Evolutionary conservation across 2,797 vertebrate species (phyloP).

Genomic region (Tiaroga cobitis): DNA sequence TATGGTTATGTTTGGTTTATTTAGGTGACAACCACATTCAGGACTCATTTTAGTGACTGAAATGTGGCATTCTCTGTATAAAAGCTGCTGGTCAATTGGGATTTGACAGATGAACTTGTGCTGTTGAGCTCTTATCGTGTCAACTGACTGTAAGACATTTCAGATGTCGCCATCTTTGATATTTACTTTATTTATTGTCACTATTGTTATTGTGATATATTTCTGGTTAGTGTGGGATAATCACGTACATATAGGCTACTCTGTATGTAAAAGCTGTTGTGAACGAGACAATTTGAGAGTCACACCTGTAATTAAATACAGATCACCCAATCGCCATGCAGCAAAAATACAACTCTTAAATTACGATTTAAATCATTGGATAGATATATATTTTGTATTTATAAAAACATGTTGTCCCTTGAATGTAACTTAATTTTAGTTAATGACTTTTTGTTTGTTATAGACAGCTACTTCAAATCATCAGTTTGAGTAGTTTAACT

Average conservation of each 20-base stretch:
- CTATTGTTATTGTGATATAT: no score
- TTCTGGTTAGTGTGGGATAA: no score
- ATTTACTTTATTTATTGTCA: background rate
- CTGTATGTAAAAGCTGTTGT: no score
- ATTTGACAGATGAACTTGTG: background rate
- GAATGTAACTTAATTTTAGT: background rate
- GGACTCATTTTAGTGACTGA: background rate
- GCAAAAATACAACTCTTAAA: background rate
- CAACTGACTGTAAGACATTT: background rate
- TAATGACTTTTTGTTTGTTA: background rate
- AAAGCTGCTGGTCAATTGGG: background rate
- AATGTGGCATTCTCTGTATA: background rate
- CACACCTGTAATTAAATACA: no score
- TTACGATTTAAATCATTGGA: background rate
- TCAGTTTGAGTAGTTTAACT: background rate
- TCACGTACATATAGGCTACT: no score
- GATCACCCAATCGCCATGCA: background rate
- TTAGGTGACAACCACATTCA: background rate
- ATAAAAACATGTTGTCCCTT: no score
- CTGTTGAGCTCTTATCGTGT: background rate
- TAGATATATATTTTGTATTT: no score
- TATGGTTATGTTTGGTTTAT: background rate
- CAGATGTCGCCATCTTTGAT: background rate
- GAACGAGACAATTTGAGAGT: no score
- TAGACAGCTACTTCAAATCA: background rate